Percentiles rank a stretch among this genome's conserved stretches.
phyloP scores from a whole-genome alignment of 2,797 vertebrate genomes.

The Melanotaenia parkinsoni region DNA sequence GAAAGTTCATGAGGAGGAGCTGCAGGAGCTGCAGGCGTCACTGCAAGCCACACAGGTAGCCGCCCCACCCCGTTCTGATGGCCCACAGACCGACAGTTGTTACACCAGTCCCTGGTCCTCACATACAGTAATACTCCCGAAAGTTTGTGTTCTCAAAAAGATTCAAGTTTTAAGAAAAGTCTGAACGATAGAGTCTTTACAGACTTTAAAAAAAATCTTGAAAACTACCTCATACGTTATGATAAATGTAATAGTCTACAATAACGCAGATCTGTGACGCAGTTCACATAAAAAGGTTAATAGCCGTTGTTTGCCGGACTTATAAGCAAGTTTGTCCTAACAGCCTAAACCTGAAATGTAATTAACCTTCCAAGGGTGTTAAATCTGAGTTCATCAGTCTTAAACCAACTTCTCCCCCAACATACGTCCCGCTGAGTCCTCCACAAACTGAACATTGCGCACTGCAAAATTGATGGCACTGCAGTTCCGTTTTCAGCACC shows the following conservation, averaged over 20 bases:
- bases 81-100: neutral
- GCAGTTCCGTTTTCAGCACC: constrained; percentile 72
- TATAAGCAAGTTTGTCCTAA: neutral
- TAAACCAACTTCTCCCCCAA: neutral
- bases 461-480: constrained; percentile 77
- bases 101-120: neutral
- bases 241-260: too few species aligned
- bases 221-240: too few species aligned
- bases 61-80: too few species aligned
- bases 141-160: neutral
- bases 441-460: constrained; percentile 42
- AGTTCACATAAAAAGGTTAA: too few species aligned
- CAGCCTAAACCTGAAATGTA: neutral
- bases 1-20: constrained; percentile 88
- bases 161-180: neutral
- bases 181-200: neutral
- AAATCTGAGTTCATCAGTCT: neutral
- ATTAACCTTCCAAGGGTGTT: neutral
- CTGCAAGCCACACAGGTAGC: constrained; percentile 83
- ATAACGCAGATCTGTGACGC: too few species aligned
- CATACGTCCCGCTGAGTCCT: constrained; percentile 12
- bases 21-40: constrained; percentile 84
- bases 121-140: neutral
- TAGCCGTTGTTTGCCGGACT: too few species aligned
- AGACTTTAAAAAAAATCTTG: too few species aligned